Evolutionary conservation across 2,113 vertebrate genomes (phyloP), one percentile per base, ranked within the genome.

Genomic region (Columba livia): DNA sequence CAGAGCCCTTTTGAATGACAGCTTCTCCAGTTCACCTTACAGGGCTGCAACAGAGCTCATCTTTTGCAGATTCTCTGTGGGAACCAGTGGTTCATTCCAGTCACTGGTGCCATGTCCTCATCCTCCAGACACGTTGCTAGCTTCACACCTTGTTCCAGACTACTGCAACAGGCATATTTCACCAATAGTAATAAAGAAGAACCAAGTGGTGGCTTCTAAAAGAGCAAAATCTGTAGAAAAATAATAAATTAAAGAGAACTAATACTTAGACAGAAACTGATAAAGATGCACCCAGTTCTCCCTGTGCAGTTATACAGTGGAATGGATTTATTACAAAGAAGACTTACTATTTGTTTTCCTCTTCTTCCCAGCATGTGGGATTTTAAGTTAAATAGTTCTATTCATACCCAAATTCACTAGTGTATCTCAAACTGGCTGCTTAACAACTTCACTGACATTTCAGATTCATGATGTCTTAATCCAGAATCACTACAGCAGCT

Each of bases 331-430:
- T 73, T 94, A 57, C 70, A 32, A 19, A 47, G 73, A 32, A 66
- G 94, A 75, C 42, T 96, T 94, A 84, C 72, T 94, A 73, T 96
- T 96, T 96, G 62, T 91, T 94, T 84, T 90, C 58, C 32, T 47
- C 48, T 54, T 84, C 70, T 91, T 94, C 69, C 38, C 78, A 94
- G 81, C 70, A 57, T 57, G 85, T 32, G 77, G 34, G 29, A 61
- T 89, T 96, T 97, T 94, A 95, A 91, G 36, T 89, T 78, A 87
- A 94, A 78, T 31, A 53, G 32, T 91, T 95, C 97, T 95, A 96
- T 96, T 94, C 85, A 89, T 80, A 88, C 1, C 2, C 15, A 42
- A 88, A 94, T 96, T 96, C 93, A 92, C 57, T 85, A 8, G 54
- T 90, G 87, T 94, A 89, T 96, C 94, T 40, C 26, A 86, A 87